Base-by-base conservation (phyloP, 2,888 invertebrate species). In the Athrips mouffetella region DNA sequence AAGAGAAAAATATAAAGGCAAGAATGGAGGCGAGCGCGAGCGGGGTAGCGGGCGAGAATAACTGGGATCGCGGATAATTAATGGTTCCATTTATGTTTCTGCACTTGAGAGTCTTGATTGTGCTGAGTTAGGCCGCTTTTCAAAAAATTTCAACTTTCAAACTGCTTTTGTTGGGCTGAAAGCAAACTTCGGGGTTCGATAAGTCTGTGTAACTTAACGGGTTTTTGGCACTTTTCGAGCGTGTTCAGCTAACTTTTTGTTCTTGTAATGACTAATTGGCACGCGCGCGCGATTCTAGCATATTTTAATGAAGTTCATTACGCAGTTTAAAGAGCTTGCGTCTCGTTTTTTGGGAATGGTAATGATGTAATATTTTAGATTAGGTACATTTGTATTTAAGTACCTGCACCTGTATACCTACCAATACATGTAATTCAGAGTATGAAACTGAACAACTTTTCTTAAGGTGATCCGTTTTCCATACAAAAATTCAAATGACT, bases 41-140 rank as follows among this genome's bases (percentile, higher is more conserved):
- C 64, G 69, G 45, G 46, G 51, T 33, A 54, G 53, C 52, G 50
- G 57, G 49, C 54, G 70, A 77, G 76, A 84, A 83, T 81, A 83
- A 84, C 80, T 76, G 75, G 74, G 77, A 76, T 78, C 80, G 70
- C 73, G 84, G 82, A 85, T 87, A 88, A 88, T 86, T 87, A 86
- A 88, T 86, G 85, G 81, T 83, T 84, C 83, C 85, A 86, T 88
- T 88, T 86, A 84, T 85, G 83, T 84, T 86, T 82, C 85, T 85
- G 86, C 85, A 84, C 80, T 84, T 84, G 84, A 87, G 74, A 75
- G 80, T 70, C 78, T 70, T 79, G 86, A 86, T 85, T 85, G 82
- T 83, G 83, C 76, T 71, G 77, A 76, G 80, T 76, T 76, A 71
- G 74, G 74, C 69, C 62, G 67, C 74, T 67, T 75, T 84, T 81